A percentile compares a stretch with the other conserved stretches of the same genome.
phyloP scores from a whole-genome alignment of 1,140 invertebrate genomes.

The Theocolax elegans region DNA sequence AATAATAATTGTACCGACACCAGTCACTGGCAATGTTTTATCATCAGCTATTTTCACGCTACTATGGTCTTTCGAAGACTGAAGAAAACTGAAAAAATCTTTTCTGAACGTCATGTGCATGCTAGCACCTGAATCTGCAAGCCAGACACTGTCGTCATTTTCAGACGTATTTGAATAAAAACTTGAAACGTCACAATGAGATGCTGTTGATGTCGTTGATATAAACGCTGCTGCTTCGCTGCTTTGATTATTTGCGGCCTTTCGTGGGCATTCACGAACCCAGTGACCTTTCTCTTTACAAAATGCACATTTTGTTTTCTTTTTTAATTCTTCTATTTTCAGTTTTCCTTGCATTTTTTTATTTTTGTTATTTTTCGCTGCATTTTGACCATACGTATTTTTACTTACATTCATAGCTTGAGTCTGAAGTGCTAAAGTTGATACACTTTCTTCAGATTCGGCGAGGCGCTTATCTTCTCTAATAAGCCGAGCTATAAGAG shows the following conservation, averaged over 20 bases:
- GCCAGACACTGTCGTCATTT: too few relatives aligned
- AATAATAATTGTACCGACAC: constrained; percentile 8
- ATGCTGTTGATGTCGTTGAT: too few relatives aligned
- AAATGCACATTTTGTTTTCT: constrained; percentile 1
- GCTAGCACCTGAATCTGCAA: too few relatives aligned
- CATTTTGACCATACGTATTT: background rate
- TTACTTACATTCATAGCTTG: constrained; percentile 2
- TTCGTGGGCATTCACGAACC: background rate
- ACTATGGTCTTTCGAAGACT: background rate
- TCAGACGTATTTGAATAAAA: too few relatives aligned
- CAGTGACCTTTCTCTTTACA: constrained; percentile 24
- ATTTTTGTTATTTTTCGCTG: background rate
- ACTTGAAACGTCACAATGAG: too few relatives aligned
- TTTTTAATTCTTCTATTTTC: too few relatives aligned
- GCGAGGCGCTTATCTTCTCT: too few relatives aligned
- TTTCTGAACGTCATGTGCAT: too few relatives aligned
- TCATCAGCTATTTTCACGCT: constrained; percentile 26
- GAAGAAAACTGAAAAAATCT: too few relatives aligned
- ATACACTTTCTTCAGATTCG: too few relatives aligned
- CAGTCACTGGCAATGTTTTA: background rate
- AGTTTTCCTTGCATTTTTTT: too few relatives aligned
- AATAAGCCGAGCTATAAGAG: background rate
- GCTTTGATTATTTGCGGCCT: background rate
- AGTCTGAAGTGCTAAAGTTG: constrained; percentile 5
- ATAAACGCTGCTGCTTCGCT: too few relatives aligned